Evolutionary conservation across 2,797 vertebrate species (phyloP).

Genomic region (Sitta carolinensis): DNA sequence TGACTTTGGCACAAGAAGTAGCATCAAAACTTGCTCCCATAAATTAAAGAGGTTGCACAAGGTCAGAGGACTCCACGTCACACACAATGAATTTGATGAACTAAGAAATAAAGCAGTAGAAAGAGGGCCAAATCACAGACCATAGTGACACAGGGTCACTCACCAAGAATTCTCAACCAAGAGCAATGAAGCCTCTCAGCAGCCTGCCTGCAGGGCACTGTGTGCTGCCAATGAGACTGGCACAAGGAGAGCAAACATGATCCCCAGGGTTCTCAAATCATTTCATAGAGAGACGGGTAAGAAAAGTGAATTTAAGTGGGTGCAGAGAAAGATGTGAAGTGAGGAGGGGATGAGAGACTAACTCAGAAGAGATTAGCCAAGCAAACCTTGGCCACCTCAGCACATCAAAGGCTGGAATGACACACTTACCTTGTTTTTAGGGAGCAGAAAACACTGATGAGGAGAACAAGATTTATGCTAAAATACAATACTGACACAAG

Average conservation of each 20-base stretch:
- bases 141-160: neutral
- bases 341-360: neutral
- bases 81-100: neutral
- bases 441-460: neutral
- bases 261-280: neutral
- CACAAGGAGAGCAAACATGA: neutral
- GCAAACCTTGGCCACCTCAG: neutral
- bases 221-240: neutral
- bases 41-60: neutral
- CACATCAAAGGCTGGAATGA: neutral
- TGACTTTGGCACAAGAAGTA: neutral
- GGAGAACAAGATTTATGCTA: neutral
- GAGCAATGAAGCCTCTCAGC: neutral
- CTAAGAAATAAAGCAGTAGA: neutral
- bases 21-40: neutral
- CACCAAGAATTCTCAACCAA: neutral
- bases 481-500: neutral
- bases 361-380: neutral
- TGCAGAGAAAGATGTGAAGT: neutral
- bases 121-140: neutral
- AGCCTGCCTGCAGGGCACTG: fast-evolving
- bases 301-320: neutral
- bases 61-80: neutral
- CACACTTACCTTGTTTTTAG: neutral
- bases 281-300: neutral